A percentile compares a stretch with the other conserved stretches of the same genome.
phyloP scores from a whole-genome alignment of 2,113 vertebrate species.

The Setophaga petechia region DNA sequence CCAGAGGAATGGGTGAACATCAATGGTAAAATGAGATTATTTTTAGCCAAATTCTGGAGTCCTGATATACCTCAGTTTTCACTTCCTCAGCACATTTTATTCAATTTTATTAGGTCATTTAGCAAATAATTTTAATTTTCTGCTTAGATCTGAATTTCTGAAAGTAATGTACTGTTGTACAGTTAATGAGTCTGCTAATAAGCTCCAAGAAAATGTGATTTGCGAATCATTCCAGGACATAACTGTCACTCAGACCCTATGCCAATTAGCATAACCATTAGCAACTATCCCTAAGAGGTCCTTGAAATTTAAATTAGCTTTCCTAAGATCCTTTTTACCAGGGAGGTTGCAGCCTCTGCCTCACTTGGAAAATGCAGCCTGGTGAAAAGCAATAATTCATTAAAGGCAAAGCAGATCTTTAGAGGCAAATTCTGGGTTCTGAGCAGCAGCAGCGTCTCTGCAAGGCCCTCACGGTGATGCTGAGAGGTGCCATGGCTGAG shows the following conservation, averaged over 20 bases:
- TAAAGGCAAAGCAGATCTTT: conserved; percentile 9
- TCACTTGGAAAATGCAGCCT: background rate
- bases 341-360: conserved; percentile 1
- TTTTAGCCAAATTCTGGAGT: conserved; percentile 43
- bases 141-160: conserved; percentile 82
- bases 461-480: background rate
- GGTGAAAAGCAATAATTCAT: conserved; percentile 20
- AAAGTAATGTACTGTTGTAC: conserved; percentile 81
- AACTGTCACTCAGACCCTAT: conserved; percentile 76
- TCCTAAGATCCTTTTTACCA: conserved; percentile 48
- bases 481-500: background rate
- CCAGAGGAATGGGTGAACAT: background rate
- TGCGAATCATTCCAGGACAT: conserved; percentile 73
- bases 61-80: conserved; percentile 60
- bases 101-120: conserved; percentile 81
- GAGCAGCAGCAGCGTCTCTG: background rate
- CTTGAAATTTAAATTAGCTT: conserved; percentile 72
- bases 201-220: conserved; percentile 77
- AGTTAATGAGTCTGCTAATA: conserved; percentile 81
- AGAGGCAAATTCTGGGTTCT: background rate
- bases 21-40: background rate
- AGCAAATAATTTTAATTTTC: conserved; percentile 85
- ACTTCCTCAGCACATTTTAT: conserved; percentile 77
- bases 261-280: conserved; percentile 72
- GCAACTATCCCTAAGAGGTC: conserved; percentile 66